These are phyloP conservation scores for Lepidonotus clava DNA, from an alignment of 2,888 invertebrate genomes.

Conservation along the genomic window DNA sequence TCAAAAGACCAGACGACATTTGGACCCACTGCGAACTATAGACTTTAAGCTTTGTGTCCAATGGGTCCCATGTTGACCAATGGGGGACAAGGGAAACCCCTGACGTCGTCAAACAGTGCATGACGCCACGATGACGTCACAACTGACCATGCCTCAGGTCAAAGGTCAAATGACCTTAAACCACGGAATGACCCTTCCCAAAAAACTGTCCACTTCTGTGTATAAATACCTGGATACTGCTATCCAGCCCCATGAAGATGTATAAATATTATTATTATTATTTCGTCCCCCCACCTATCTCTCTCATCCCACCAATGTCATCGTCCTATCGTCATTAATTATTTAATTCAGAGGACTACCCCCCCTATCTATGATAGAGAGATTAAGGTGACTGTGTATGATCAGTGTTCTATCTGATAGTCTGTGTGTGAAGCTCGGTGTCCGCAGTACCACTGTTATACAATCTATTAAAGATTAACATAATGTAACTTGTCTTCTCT, in stretches of 20 bases:
- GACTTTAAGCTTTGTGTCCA: not conserved
- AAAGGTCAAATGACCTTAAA: slow-evolving; percentile 23
- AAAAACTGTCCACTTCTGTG: no score
- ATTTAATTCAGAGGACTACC: slow-evolving; percentile 15
- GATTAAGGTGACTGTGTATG: slow-evolving; percentile 42
- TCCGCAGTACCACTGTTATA: slow-evolving; percentile 46
- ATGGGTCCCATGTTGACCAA: not conserved
- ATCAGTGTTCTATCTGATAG: slow-evolving; percentile 35
- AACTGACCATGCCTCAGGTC: slow-evolving; percentile 16
- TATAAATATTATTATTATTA: no score
- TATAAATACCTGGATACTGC: no score
- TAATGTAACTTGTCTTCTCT: slow-evolving; percentile 13
- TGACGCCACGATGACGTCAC: not conserved
- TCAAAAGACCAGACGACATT: no score
- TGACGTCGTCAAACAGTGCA: not conserved
- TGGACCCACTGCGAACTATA: not conserved
- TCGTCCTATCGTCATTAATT: slow-evolving; percentile 30
- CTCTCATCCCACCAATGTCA: slow-evolving; percentile 4
- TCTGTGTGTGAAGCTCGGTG: slow-evolving; percentile 32
- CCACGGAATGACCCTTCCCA: not conserved
- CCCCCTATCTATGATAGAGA: slow-evolving; percentile 42
- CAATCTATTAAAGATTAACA: slow-evolving; percentile 36
- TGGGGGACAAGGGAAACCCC: not conserved
- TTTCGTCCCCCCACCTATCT: not conserved
- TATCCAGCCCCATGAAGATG: no score